Base-by-base conservation (phyloP, 2,113 vertebrate species). In the Recurvirostra avosetta region DNA sequence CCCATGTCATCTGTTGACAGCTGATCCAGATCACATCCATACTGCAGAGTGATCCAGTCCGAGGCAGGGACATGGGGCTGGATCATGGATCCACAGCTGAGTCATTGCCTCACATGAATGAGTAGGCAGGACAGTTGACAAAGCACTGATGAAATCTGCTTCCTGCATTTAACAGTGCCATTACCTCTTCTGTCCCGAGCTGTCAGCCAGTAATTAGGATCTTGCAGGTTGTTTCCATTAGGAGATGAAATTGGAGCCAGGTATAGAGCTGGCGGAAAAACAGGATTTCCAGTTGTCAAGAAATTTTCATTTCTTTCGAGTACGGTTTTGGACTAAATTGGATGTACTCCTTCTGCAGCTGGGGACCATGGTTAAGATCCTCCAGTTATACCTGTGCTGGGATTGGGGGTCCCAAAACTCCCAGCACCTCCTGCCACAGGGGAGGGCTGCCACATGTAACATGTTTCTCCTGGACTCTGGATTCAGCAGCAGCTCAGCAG, bases 161-260 rank as follows among this genome's bases (percentile, higher is more conserved):
- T 92, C 94, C 95, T 94, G 77, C 58, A 56, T 80, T 92, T 82
- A 92, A 77, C 90, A 73, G 74, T 29, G 53, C 67, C 81, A 65
- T 94, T 94, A 95, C 92, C 94, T 91, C 89, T 76, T 62, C 92
- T 94, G 58, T 87, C 91, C 89, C 0, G 0, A 88, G 73, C 61
- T 87, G 80, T 84, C 95, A 94, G 76, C 76, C 86, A 89, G 76
- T 84, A 93, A 95, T 94, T 96, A 92, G 89, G 62, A 87, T 86
- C 94, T 92, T 74, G 86, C 95, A 96, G 92, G 90, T 86, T 96
- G 88, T 95, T 97, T 95, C 94, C 94, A 96, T 96, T 93, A 96
- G 68, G 55, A 93, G 85, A 88, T 66, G 67, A 95, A 97, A 96
- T 1, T 10, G 7, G 67, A 96, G 82, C 85, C 94, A 94, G 92